Evolutionary conservation across 2,888 invertebrate genomes (phyloP).

Genomic region (Cryptus viduatorius): DNA sequence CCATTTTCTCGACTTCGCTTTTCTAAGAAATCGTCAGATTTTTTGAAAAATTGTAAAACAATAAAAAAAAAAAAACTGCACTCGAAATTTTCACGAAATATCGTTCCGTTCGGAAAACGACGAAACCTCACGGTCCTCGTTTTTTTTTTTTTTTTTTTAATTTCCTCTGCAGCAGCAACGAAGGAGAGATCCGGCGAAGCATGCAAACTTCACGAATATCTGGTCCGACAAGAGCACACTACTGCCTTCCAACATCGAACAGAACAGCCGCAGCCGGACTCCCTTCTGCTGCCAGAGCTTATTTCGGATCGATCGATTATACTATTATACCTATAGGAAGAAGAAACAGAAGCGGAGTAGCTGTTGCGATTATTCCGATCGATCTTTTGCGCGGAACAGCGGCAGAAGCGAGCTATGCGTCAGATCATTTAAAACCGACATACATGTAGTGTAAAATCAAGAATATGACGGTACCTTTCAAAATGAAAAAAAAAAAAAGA

Average conservation of each 20-base stretch:
- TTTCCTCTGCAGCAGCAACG: background rate
- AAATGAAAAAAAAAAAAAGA: too few relatives aligned
- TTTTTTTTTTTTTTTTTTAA: background rate
- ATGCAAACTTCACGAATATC: conserved; percentile 56
- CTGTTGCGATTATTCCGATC: conserved; percentile 61
- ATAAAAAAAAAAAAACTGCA: too few relatives aligned
- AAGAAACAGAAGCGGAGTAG: conserved; percentile 47
- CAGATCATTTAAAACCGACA: background rate
- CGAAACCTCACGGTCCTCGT: background rate
- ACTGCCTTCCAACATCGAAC: background rate
- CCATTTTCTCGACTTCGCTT: too few relatives aligned
- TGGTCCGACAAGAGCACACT: conserved; percentile 57
- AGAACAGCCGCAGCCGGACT: conserved; percentile 36
- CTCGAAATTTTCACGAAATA: too few relatives aligned
- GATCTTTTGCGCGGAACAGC: conserved; percentile 39
- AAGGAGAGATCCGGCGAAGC: conserved; percentile 32
- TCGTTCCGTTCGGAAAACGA: background rate
- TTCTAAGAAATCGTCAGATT: too few relatives aligned
- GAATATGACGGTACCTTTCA: too few relatives aligned
- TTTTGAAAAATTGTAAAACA: too few relatives aligned
- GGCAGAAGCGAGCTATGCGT: conserved; percentile 8
- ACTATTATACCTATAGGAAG: conserved; percentile 48
- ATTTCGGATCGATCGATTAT: conserved; percentile 65
- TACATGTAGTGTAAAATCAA: background rate
- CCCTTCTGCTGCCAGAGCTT: conserved; percentile 60